phyloP scores from a whole-genome alignment of 2,113 vertebrate genomes.

The Phocoena phocoena region DNA sequence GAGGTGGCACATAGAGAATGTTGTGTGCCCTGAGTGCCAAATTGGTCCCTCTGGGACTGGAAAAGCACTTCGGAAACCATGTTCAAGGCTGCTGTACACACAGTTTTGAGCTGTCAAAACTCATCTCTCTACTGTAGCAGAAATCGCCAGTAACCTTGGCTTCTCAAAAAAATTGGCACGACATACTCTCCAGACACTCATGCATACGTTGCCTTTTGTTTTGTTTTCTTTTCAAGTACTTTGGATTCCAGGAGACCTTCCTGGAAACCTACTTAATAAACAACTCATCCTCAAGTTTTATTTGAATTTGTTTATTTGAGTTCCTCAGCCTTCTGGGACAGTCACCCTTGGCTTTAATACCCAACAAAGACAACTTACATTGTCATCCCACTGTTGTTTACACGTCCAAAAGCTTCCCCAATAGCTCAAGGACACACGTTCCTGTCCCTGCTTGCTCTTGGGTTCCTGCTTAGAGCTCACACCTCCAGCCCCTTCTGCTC shows the following conservation, averaged over 20 bases:
- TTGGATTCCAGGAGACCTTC: neutral
- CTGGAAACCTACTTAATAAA: neutral
- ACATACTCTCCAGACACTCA: neutral
- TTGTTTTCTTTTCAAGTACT: slow-evolving; percentile 26
- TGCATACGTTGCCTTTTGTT: slow-evolving; percentile 28
- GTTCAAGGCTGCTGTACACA: neutral
- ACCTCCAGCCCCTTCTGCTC: neutral
- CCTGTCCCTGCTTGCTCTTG: neutral
- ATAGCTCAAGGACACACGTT: neutral
- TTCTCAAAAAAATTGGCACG: neutral
- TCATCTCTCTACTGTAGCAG: neutral
- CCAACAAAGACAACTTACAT: neutral
- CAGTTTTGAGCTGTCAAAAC: neutral
- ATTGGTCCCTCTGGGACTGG: neutral
- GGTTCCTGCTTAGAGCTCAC: neutral
- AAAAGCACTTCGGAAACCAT: slow-evolving; percentile 15
- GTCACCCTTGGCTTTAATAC: slow-evolving; percentile 1
- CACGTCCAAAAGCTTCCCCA: neutral
- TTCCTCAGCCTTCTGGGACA: neutral
- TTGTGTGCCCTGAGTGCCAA: neutral
- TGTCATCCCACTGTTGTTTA: neutral
- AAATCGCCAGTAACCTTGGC: neutral
- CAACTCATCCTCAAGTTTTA: neutral
- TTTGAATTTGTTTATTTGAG: slow-evolving; percentile 4
- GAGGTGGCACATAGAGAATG: neutral